These are phyloP conservation scores for Amazona finschi DNA, from an alignment of 2,797 vertebrate species.

Conservation along the genomic window DNA sequence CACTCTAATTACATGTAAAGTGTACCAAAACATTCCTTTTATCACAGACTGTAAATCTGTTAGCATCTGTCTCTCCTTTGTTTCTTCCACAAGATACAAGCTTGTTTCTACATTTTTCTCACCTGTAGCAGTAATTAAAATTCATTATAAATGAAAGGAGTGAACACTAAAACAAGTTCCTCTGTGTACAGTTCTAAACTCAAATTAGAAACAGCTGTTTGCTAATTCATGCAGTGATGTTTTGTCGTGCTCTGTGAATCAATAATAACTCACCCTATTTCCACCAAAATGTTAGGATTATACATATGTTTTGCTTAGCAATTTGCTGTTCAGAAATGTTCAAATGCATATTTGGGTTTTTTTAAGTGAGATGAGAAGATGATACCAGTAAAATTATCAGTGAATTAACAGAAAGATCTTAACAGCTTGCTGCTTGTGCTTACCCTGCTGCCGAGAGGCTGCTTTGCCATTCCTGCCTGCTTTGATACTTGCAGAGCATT, in stretches of 20 bases:
- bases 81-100: conserved; percentile 87
- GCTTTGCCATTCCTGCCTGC: background rate
- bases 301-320: conserved; percentile 47
- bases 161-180: conserved; percentile 87
- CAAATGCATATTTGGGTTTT: background rate
- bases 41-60: conserved; percentile 87
- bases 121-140: conserved; percentile 90
- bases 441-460: background rate
- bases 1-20: conserved; percentile 89
- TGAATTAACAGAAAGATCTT: background rate
- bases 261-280: conserved; percentile 80
- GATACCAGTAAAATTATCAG: background rate
- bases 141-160: conserved; percentile 88
- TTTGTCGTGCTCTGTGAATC: conserved; percentile 84
- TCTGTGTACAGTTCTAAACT: conserved; percentile 86
- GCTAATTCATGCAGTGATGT: conserved; percentile 87
- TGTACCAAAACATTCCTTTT: conserved; percentile 89
- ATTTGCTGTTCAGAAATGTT: conserved; percentile 37
- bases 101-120: conserved; percentile 89
- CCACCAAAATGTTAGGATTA: conserved; percentile 72
- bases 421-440: background rate
- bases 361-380: background rate
- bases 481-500: background rate
- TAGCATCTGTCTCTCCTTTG: conserved; percentile 88
- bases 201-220: conserved; percentile 96